Percentiles rank a stretch among this genome's conserved stretches.
Evolutionary conservation across 2,888 invertebrate species (phyloP).

Genomic region (Stenoptilia bipunctidactyla): DNA sequence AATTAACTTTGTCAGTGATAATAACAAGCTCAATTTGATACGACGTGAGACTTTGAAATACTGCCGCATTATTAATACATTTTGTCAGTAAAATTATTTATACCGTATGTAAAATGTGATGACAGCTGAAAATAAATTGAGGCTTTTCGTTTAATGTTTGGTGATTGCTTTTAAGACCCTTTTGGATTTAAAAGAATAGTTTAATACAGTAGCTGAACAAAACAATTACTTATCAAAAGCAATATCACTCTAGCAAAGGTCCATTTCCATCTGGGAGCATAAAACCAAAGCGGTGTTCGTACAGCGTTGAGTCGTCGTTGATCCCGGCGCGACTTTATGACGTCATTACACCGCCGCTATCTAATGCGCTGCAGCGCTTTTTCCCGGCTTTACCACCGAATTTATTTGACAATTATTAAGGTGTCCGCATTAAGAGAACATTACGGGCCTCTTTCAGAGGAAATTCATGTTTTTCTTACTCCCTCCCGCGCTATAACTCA

Average conservation of each 20-base stretch:
- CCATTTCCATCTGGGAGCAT: too few relatives aligned
- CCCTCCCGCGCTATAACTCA: constrained; percentile 60
- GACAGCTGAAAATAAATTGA: too few relatives aligned
- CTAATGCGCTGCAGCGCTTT: constrained; percentile 38
- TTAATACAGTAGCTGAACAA: neutral
- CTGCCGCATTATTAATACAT: too few relatives aligned
- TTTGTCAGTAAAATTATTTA: too few relatives aligned
- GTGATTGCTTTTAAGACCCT: too few relatives aligned
- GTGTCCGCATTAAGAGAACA: constrained; percentile 63
- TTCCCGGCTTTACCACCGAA: constrained; percentile 47
- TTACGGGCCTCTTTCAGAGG: constrained; percentile 36
- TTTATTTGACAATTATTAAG: constrained; percentile 70
- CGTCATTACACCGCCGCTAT: constrained; percentile 43
- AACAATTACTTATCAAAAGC: neutral
- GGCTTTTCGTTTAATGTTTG: too few relatives aligned
- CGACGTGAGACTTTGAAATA: neutral
- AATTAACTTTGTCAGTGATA: constrained; percentile 4
- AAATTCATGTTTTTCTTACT: constrained; percentile 67
- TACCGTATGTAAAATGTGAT: too few relatives aligned
- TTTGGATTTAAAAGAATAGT: too few relatives aligned
- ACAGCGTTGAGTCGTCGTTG: constrained; percentile 16
- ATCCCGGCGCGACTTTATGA: constrained; percentile 39
- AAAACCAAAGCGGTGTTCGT: constrained; percentile 8
- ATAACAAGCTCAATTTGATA: constrained; percentile 3
- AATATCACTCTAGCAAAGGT: too few relatives aligned